Base-by-base conservation (phyloP, 2,797 vertebrate species). In the Tangara arthus region DNA sequence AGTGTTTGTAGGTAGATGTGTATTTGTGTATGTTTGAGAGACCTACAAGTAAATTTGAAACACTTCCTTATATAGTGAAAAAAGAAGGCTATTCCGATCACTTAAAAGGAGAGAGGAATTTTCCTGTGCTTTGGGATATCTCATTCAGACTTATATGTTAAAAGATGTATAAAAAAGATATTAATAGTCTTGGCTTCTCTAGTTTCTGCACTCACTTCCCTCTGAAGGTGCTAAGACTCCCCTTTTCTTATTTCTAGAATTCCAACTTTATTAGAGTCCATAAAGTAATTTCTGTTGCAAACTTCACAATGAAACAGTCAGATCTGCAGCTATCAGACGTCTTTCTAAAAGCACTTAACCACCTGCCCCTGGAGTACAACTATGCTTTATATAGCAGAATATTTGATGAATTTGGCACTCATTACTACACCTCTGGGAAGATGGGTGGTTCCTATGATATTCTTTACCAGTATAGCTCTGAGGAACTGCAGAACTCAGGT, bases 371-470 rank as follows among this genome's bases (percentile, higher is more conserved):
- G 49, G 98, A 99, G 21, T 99, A 99, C 96, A 99, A 98, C 98
- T 99, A 98, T 14, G 97, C 98, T 66, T 97, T 99, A 70, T 99
- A 99, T 95, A 98, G 98, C 92, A 98, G 98, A 68, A 98, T 99
- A 96, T 99, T 99, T 93, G 98, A 99, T 72, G 97, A 97, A 69
- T 99, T 99, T 19, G 99, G 99, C 46, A 99, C 99, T 15, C 99
- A 99, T 95, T 99, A 99, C 96, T 99, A 99, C 84, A 95, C 96
- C 50, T 98, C 98, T 16, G 99, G 99, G 46, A 98, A 97, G 35
- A 96, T 99, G 94, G 99, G 99, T 9, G 99, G 99, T 6, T 96
- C 96, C n/a, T 99, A 99, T 61, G 99, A 99, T 94, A 96, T 99
- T 61, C 97, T 99, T 56, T 99, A 99, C 96, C 99, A 99, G 93